phyloP scores from a whole-genome alignment of 2,888 invertebrate species.

The Byasa hedistus region DNA sequence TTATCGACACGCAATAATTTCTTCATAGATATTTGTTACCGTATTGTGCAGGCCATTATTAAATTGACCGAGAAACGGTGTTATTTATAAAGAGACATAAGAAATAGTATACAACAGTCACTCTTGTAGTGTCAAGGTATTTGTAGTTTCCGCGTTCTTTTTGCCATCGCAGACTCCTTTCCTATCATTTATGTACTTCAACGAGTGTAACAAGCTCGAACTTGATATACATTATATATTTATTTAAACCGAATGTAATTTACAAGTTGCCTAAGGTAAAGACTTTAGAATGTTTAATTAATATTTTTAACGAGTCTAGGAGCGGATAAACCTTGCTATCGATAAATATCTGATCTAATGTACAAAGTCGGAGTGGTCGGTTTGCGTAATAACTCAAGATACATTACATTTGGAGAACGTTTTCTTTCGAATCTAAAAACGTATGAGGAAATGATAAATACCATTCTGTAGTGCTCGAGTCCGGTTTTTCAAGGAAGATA shows the following conservation, averaged over 20 bases:
- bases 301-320: neutral
- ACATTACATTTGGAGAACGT: neutral
- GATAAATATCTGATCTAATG: neutral
- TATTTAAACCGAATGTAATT: conserved; percentile 2
- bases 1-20: conserved; percentile 6
- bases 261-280: conserved; percentile 12
- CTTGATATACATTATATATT: neutral
- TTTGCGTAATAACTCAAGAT: neutral
- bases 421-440: neutral
- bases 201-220: neutral
- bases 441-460: conserved; percentile 19
- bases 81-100: conserved; percentile 1
- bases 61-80: neutral
- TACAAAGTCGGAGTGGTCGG: neutral
- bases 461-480: conserved; percentile 12
- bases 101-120: neutral
- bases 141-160: conserved; percentile 16
- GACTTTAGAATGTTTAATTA: neutral
- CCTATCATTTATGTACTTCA: neutral
- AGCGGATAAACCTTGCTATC: neutral
- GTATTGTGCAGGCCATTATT: conserved; percentile 13
- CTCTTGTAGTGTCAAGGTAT: neutral
- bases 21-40: conserved; percentile 12
- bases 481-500: conserved; percentile 10
- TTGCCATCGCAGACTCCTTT: neutral